phyloP scores from a whole-genome alignment of 2,113 vertebrate genomes.

The Lepus americanus region DNA sequence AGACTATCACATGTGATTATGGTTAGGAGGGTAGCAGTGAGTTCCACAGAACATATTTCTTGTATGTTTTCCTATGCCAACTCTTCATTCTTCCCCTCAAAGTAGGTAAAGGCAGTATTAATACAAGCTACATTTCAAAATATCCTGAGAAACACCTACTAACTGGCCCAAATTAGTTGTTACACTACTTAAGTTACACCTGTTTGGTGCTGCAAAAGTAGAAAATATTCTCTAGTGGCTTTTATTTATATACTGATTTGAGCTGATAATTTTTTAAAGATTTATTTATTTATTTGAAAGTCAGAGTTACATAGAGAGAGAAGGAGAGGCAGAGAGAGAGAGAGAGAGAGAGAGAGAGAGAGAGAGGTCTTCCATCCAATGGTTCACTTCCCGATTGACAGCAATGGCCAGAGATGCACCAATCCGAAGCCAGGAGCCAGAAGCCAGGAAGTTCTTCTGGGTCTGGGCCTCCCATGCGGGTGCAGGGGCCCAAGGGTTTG shows the following conservation, averaged over 20 bases:
- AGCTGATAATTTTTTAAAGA: neutral
- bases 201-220: neutral
- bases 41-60: neutral
- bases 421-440: too few species aligned
- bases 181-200: neutral
- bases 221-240: neutral
- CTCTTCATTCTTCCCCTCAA: neutral
- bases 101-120: neutral
- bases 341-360: too few species aligned
- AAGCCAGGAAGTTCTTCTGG: too few species aligned
- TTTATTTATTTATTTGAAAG: too few species aligned
- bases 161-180: neutral
- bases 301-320: too few species aligned
- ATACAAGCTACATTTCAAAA: neutral
- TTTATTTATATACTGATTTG: constrained; percentile 19
- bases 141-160: neutral
- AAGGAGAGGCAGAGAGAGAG: too few species aligned
- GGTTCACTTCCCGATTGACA: too few species aligned
- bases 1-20: neutral
- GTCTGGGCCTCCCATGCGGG: too few species aligned
- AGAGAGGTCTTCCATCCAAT: too few species aligned
- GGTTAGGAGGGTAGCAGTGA: rapidly evolving
- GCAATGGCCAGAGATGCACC: too few species aligned
- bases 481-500: too few species aligned
- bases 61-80: neutral